Base-by-base conservation (phyloP, 2,797 vertebrate genomes). In the Hippocampus kuda region DNA sequence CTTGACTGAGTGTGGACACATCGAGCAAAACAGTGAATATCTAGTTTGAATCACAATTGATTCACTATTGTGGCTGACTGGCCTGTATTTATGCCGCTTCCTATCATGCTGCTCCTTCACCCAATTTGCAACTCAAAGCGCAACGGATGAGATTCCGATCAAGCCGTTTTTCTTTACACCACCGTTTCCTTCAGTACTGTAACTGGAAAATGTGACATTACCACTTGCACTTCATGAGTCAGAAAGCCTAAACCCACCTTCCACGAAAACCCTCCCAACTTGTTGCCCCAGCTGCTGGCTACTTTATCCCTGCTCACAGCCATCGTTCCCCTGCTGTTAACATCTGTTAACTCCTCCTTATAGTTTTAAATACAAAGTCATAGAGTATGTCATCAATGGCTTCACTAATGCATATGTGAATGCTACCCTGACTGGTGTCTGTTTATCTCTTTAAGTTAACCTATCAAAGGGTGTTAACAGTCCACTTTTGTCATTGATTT, bases 231-330 rank as follows among this genome's bases (percentile, higher is more conserved):
- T 41, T 12, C 62, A 65, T 64, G 44, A 65, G 63, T 65, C 63
- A 65, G 63, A 48, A 65, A 48, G 10, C 42, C n/a, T 26, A 48
- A 44, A 12, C 41, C 62, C 12, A 5, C 41, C 63, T 60, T 59
- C 59, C 59, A 34, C 30, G 18, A 38, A 38, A 30, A 7, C 44
- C 24, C 20, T 8, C 41, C 24, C 63, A 46, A 48, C 73, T 80
- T 83, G 79, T 83, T 85, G 61, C 72, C 77, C 74, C 81, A 85
- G 82, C 87, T 88, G 77, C 78, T 76, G 62, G 62, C 70, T 73
- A 70, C 75, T 69, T 74, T 63, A 54, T 67, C 76, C 72, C 68
- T 26, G 41, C 71, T 73, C 42, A 67, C 63, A 67, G 68, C 73
- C 68, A 68, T 56, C 22, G 8, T 48, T 16, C 68, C 70, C 74